Conservation (phyloP, 1,140 invertebrate species). For the Paracyclopina nana region DNA sequence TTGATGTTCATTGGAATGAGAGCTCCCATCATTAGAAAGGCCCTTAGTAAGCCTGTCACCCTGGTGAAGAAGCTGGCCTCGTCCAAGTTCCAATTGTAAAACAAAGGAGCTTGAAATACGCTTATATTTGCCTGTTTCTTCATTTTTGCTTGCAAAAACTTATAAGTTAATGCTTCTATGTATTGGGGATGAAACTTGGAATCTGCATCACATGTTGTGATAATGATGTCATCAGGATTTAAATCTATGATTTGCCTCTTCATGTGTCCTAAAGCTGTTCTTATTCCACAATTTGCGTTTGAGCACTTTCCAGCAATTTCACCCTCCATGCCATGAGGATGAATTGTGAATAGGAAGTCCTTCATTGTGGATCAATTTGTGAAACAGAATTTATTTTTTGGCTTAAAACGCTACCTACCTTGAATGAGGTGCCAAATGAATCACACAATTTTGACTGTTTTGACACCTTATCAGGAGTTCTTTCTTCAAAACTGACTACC, state of each 20-base stretch:
- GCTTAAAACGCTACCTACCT: no score
- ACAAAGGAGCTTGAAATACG: constrained; percentile 6
- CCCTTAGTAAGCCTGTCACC: constrained; percentile 2
- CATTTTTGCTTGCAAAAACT: constrained; percentile 2
- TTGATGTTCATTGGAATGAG: constrained; percentile 13
- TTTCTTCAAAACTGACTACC: constrained; percentile 10
- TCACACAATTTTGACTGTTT: constrained; percentile 3
- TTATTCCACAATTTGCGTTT: constrained; percentile 6
- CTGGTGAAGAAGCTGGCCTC: neutral
- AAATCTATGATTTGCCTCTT: neutral
- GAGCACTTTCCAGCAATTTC: constrained; percentile 12
- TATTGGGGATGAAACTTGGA: constrained; percentile 13
- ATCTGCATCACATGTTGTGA: constrained; percentile 11
- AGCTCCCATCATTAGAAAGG: constrained; percentile 10
- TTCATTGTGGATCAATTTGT: no score
- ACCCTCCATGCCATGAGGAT: constrained; percentile 5
- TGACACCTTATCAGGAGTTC: neutral
- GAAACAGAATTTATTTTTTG: no score
- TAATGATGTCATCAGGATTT: constrained; percentile 2
- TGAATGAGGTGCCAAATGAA: neutral
- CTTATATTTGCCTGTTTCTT: neutral
- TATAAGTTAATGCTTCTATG: constrained; percentile 8
- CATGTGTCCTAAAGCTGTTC: neutral
- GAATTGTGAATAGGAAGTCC: constrained; percentile 8
- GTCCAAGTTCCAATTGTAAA: constrained; percentile 13